Conservation (phyloP, 2,113 vertebrate species). For the Atherinomorus stipes region DNA sequence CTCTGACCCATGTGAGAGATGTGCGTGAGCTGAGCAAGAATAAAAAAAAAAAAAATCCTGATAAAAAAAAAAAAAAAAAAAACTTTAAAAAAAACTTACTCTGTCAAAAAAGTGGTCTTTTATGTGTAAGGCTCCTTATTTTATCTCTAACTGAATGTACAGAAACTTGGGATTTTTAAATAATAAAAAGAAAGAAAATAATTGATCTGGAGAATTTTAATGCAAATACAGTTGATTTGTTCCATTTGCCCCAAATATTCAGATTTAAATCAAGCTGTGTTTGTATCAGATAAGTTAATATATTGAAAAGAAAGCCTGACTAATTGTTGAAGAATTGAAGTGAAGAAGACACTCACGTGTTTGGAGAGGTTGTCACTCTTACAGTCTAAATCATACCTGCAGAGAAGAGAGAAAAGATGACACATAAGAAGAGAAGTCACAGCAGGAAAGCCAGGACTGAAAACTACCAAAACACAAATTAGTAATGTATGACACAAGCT, state of each 20-base stretch:
- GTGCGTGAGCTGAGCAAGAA: no score
- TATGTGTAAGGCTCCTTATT: no score
- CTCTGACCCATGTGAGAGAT: no score
- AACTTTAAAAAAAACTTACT: no score
- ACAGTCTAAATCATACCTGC: conserved; percentile 96
- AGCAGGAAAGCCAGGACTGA: conserved; percentile 1
- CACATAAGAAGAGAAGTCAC: background rate
- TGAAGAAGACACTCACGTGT: conserved; percentile 89
- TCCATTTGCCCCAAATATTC: conserved; percentile 24
- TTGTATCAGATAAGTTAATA: conserved; percentile 37
- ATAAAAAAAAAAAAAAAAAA: no score
- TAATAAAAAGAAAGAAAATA: no score
- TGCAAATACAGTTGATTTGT: background rate
- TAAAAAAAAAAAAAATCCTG: no score
- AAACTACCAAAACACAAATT: conserved; percentile 20
- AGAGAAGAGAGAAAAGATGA: conserved; percentile 60
- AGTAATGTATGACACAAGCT: conserved; percentile 6
- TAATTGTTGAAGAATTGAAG: conserved; percentile 47
- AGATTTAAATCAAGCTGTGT: conserved; percentile 42
- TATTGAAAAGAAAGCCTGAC: conserved; percentile 38
- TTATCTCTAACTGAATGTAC: no score
- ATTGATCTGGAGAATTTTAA: background rate
- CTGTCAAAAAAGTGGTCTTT: no score
- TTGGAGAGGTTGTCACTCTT: conserved; percentile 97
- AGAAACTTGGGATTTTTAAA: no score